Evolutionary conservation across 2,797 vertebrate genomes (phyloP), one percentile per base, ranked within the genome.

Genomic region (Chromobotia macracanthus): DNA sequence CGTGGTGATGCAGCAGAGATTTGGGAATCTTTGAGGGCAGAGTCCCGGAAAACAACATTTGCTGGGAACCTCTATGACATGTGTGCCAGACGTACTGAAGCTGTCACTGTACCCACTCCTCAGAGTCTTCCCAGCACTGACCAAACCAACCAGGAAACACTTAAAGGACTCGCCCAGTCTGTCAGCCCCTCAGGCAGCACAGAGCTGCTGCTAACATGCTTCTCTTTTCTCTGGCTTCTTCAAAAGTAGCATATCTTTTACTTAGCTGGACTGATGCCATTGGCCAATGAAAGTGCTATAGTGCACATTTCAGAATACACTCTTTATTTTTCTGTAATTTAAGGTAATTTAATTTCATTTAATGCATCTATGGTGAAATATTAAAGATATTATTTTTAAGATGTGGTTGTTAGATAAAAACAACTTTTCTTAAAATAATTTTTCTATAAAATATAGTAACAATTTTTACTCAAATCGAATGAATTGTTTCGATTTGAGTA

Each of bases 21-120:
- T 66, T 98, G 97, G 96, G 95, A 97, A 77, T 98, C 96, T 5
- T 90, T 98, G 51, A 93, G 94, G 68, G 93, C 94, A 83, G 95
- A 98, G 79, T 97, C 96, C 80, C 94, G 93, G 83, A 95, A 94
- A 89, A 93, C 94, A 10, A 92, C 95, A 64, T 95, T 96, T 85
- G 95, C 95, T 12, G 95, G 96, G 70, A 98, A 97, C 87, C 93
- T 98, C 65, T 96, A 97, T 21, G 91, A 94, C 78, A 90, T 97
- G 86, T 98, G 96, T 72, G 93, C 93, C 2, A 86, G 93, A 48
- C 93, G 89, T 31, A 90, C 90, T 11, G 92, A 88, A 18, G 86
- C 89, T 10, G 85, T 85, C 44, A 92, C 91, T 21, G 85, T 64
- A 61, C 89, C 87, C 16, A 80, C 87, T 81, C 89, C 91, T 84